Conservation (phyloP, 2,888 invertebrate species). For the Hofmannophila pseudospretella region DNA sequence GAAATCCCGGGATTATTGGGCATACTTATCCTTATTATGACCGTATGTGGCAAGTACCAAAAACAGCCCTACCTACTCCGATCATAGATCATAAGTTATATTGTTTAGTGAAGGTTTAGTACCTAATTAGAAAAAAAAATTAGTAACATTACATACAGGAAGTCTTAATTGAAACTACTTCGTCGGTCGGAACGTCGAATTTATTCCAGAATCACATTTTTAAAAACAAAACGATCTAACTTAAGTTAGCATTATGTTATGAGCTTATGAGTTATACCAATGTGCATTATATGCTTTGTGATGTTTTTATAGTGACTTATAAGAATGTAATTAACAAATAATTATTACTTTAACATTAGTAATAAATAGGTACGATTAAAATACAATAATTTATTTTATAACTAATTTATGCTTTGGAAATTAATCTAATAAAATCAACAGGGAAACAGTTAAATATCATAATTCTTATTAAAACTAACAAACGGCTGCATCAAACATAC, state of each 20-base stretch:
- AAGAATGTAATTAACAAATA: constrained; percentile 42
- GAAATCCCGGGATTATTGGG: too few relatives aligned
- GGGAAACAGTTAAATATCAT: constrained; percentile 1
- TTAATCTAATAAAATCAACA: constrained; percentile 29
- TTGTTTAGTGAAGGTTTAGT: too few relatives aligned
- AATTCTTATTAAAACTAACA: background rate
- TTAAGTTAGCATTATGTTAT: constrained; percentile 21
- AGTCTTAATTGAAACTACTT: constrained; percentile 24
- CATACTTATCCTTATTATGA: too few relatives aligned
- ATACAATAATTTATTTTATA: constrained; percentile 26
- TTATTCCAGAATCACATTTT: constrained; percentile 54
- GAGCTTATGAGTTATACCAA: constrained; percentile 50
- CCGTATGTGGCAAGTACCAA: too few relatives aligned
- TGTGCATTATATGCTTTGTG: constrained; percentile 56
- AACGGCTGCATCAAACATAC: too few relatives aligned
- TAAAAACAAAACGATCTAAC: constrained; percentile 56
- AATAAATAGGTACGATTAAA: constrained; percentile 42
- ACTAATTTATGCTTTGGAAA: constrained; percentile 42
- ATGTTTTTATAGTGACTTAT: constrained; percentile 11
- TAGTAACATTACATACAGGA: too few relatives aligned
- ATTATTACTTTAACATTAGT: constrained; percentile 36
- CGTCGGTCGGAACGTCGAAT: constrained; percentile 37
- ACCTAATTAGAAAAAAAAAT: too few relatives aligned
- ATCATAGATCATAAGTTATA: too few relatives aligned
- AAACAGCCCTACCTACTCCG: too few relatives aligned